Evolutionary conservation across 2,888 invertebrate genomes (phyloP).

Genomic region (Peribatodes rhomboidaria): DNA sequence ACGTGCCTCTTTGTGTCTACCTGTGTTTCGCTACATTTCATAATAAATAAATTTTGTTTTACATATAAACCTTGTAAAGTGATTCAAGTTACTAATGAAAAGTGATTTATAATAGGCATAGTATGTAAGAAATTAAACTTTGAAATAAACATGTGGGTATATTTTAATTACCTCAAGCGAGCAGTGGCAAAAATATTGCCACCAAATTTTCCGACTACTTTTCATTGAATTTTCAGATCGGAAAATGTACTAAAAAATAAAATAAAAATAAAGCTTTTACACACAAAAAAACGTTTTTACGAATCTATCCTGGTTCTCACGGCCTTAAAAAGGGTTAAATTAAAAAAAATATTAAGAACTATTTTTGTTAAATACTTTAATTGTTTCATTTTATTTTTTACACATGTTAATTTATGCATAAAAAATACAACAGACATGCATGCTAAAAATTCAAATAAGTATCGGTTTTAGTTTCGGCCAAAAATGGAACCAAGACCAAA

Average conservation of each 20-base stretch:
- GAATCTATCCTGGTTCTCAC: constrained; percentile 2
- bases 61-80: constrained; percentile 1
- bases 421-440: too few species aligned
- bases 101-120: constrained; percentile 4
- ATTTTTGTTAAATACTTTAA: too few species aligned
- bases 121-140: background rate
- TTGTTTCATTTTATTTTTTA: too few species aligned
- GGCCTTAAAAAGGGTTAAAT: constrained; percentile 2
- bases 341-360: too few species aligned
- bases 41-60: constrained; percentile 3
- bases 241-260: constrained; percentile 5
- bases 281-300: background rate
- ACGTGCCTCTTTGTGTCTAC: constrained; percentile 3
- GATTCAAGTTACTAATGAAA: constrained; percentile 2
- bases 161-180: constrained; percentile 2
- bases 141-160: too few species aligned
- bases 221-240: constrained; percentile 3
- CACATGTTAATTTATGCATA: too few species aligned
- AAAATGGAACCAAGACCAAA: too few species aligned
- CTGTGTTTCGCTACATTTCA: constrained; percentile 4
- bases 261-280: constrained; percentile 2
- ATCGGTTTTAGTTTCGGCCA: too few species aligned
- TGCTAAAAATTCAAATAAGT: too few species aligned
- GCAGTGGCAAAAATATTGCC: constrained; percentile 2
- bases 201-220: constrained; percentile 3